Percentiles rank a stretch among this genome's conserved stretches.
phyloP scores from a whole-genome alignment of 2,888 invertebrate genomes.

The Chesias legatella region DNA sequence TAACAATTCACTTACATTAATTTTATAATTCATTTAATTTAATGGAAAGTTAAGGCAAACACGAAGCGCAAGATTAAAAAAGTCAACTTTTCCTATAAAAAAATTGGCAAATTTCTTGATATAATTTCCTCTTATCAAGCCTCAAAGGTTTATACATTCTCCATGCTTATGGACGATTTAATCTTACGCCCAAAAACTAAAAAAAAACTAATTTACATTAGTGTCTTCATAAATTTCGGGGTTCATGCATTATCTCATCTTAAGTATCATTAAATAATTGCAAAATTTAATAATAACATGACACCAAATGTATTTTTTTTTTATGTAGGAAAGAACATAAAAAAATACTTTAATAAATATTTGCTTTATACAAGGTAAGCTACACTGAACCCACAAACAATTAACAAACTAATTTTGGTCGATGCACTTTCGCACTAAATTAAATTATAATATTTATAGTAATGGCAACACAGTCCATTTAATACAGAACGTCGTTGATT shows the following conservation, averaged over 20 bases:
- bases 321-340: too few relatives aligned
- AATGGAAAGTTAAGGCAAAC: conserved; percentile 11
- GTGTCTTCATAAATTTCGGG: conserved; percentile 8
- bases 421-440: conserved; percentile 26
- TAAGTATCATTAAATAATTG: neutral
- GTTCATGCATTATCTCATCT: neutral
- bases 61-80: conserved; percentile 2
- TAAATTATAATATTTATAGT: conserved; percentile 2
- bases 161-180: neutral
- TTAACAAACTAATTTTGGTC: conserved; percentile 39
- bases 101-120: too few relatives aligned
- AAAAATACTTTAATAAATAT: neutral
- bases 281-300: neutral
- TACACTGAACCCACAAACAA: conserved; percentile 7
- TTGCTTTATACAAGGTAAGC: neutral
- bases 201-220: conserved; percentile 7
- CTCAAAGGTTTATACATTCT: too few relatives aligned
- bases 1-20: conserved; percentile 13
- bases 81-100: too few relatives aligned
- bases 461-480: conserved; percentile 17
- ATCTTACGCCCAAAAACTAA: neutral
- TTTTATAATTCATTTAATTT: conserved; percentile 8
- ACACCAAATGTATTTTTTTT: too few relatives aligned
- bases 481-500: too few relatives aligned
- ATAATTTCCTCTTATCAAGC: too few relatives aligned